Evolutionary conservation across 2,888 invertebrate species (phyloP), one percentile per base, ranked within the genome.

Genomic region (Lasius platythorax): DNA sequence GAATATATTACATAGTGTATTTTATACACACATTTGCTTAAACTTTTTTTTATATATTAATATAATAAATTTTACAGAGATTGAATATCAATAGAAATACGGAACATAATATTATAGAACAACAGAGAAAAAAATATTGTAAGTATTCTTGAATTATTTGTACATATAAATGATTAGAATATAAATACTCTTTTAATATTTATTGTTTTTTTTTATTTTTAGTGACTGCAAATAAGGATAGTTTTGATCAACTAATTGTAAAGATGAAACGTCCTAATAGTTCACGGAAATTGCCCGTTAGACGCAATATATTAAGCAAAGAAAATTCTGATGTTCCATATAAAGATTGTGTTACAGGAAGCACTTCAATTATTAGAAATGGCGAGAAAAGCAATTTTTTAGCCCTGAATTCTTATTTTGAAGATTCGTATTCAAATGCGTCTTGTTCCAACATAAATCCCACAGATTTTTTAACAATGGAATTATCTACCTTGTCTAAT

Each of bases 51-150:
- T 23, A 43, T 58, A 61, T 67, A 30, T 64, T 37, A 30, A 68
- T 73, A 56, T 23, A 40, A 75, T 68, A 23, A 18, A 73, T 76
- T 87, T 92, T 93, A 11, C 85, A 94, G 94, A 93, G 88, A 86
- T 86, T 93, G 30, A 91, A 94, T 87, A 84, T 95, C 2, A 93
- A 94, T 82, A 93, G 93, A 86, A 95, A 94, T 85, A 92, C 94
- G 4, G 94, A 94, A 88, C 92, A 94, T 72, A 94, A 93, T 83
- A 72, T 93, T 8, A 95, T 95, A 84, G 95, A 95, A 81, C 92
- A 94, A 67, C 94, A 94, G 56, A 94, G 95, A 72, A 93, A 93
- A 81, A 93, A 95, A 85, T 95, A 95, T 90, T 90, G 95, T 95
- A 91, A 93, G 94, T 94, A 70, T 68, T 33, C 33, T 46, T 82